Evolutionary conservation across 2,888 invertebrate species (phyloP).

Genomic region (Netelia fuscicornis): DNA sequence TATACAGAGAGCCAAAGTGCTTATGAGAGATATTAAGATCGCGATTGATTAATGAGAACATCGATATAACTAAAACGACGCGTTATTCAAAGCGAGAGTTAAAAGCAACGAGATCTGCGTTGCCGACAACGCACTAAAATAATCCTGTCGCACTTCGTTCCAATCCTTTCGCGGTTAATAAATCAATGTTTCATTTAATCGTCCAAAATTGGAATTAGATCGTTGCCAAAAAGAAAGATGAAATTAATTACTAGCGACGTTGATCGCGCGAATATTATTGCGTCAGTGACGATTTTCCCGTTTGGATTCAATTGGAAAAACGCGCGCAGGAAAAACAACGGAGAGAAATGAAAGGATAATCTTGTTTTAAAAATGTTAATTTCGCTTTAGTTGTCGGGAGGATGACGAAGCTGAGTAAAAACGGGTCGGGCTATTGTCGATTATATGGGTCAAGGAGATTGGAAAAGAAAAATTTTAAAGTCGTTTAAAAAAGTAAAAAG

Average conservation of each 20-base stretch:
- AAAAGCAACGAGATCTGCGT: background rate
- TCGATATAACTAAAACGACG: constrained; percentile 13
- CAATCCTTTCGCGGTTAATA: background rate
- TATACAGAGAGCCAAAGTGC: constrained; percentile 13
- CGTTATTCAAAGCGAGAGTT: background rate
- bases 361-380: too few relatives aligned
- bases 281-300: background rate
- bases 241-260: background rate
- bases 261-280: background rate
- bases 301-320: too few relatives aligned
- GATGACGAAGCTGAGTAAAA: too few relatives aligned
- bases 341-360: too few relatives aligned
- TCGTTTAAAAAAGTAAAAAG: too few relatives aligned
- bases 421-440: too few relatives aligned
- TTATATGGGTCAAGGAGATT: too few relatives aligned
- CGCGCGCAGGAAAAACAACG: too few relatives aligned
- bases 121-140: background rate
- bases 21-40: constrained; percentile 26
- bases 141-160: constrained; percentile 2
- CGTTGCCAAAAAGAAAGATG: background rate
- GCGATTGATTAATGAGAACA: constrained; percentile 41
- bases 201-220: constrained; percentile 6
- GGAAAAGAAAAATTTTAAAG: too few relatives aligned
- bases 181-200: constrained; percentile 24
- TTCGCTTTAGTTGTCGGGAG: too few relatives aligned